Base-by-base conservation (phyloP, 2,888 invertebrate genomes). In the Priocnemis perturbator region DNA sequence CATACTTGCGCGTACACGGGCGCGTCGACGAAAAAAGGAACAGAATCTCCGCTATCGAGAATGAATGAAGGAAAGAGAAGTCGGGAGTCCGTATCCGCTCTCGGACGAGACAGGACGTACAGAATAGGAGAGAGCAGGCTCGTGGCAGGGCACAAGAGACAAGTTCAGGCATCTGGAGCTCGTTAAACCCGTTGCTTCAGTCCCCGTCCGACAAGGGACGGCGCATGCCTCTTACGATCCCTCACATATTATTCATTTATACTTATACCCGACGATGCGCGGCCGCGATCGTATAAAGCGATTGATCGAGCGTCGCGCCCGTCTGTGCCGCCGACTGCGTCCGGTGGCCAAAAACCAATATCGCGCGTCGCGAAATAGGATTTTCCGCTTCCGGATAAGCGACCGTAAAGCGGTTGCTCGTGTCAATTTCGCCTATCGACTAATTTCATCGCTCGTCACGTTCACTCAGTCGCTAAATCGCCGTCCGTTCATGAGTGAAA, bases 201-300 rank as follows among this genome's bases (percentile, higher is more conserved):
- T 15, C 53, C 47, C 21, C 47, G 20, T 57, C 37, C 59, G 45
- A 11, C 21, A 19, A 26, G n/a, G 1, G n/a, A 14, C 50, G 7
- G n/a, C 9, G 50, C 17, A 15, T 17, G 37, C 47, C 20, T 21
- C 0, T 58, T 17, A 45, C 55, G 60, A 64, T 61, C 30, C 53
- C 60, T 55, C 58, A 9, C 68, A 45, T 62, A 57, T 69, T 69
- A 23, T 53, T 69, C 58, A 58, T 65, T 68, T 61, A 53, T 71
- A 57, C 64, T 21, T n/a, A n/a, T 47, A n/a, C 47, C 15, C 15
- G 7, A 47, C 17, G 47, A 47, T 47, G 9, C 47, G 47, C 9
- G 47, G 3, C 3, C n/a, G 50, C 50, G 50, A 17, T 5, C 50
- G 50, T 17, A 14, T 17, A 19, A 50, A 50, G n/a, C 17, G 17